A percentile compares a stretch with the other conserved stretches of the same genome.
These are phyloP conservation scores for Halichoeres trimaculatus DNA, from an alignment of 2,113 vertebrate genomes.

Conservation along the genomic window DNA sequence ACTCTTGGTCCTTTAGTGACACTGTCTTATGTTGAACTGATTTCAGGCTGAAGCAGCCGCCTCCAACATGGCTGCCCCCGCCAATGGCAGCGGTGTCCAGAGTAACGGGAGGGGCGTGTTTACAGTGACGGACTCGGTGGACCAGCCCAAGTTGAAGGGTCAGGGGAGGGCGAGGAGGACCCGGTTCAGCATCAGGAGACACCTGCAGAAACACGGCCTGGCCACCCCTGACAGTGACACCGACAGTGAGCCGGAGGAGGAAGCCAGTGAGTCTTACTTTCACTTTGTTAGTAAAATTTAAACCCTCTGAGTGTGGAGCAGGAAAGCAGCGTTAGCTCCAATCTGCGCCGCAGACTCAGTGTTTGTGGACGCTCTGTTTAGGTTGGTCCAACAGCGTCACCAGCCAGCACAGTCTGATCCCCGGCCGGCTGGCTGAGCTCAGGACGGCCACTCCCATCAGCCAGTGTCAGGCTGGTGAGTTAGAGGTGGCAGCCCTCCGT, in stretches of 20 bases:
- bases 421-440: slow-evolving; percentile 85
- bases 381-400: slow-evolving; percentile 85
- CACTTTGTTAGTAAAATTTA: too few relatives aligned
- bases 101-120: slow-evolving; percentile 48
- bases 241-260: slow-evolving; percentile 86
- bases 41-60: slow-evolving; percentile 35
- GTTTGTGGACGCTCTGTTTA: slow-evolving; percentile 80
- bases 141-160: slow-evolving; percentile 87
- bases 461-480: slow-evolving; percentile 86
- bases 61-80: background rate
- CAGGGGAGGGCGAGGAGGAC: slow-evolving; percentile 83
- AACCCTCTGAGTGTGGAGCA: too few relatives aligned
- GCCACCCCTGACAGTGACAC: slow-evolving; percentile 80
- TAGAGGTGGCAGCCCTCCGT: background rate
- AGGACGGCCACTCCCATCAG: slow-evolving; percentile 81
- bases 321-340: too few relatives aligned
- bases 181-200: slow-evolving; percentile 88
- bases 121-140: slow-evolving; percentile 73
- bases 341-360: background rate
- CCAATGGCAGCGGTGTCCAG: slow-evolving; percentile 32
- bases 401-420: slow-evolving; percentile 88
- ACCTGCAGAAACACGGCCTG: slow-evolving; percentile 88
- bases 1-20: too few relatives aligned
- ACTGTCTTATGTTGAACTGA: background rate
- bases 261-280: slow-evolving; percentile 84